phyloP scores from a whole-genome alignment of 2,888 invertebrate species.

The Callyntrura guangdongensis region DNA sequence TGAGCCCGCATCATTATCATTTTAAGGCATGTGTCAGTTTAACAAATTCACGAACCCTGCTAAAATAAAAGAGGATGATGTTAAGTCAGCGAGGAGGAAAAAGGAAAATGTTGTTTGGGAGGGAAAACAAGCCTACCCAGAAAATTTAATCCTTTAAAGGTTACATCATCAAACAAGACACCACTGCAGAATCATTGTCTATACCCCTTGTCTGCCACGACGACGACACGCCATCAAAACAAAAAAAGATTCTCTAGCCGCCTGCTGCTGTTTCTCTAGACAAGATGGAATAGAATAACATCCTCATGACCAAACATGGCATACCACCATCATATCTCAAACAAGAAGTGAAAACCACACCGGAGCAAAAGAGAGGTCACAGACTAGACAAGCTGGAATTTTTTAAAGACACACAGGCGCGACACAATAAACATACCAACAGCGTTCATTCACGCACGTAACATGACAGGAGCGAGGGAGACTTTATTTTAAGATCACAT shows the following conservation, averaged over 20 bases:
- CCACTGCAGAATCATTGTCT: neutral
- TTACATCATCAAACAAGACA: slow-evolving; percentile 60
- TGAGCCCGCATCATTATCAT: neutral
- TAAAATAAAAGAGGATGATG: neutral
- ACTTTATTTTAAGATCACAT: slow-evolving; percentile 1
- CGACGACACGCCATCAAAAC: slow-evolving; percentile 22
- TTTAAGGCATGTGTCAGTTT: neutral
- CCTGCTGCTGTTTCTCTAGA: neutral
- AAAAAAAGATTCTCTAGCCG: neutral
- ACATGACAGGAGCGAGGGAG: slow-evolving; percentile 13
- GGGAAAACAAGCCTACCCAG: neutral
- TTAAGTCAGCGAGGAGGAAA: slow-evolving; percentile 30
- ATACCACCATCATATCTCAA: slow-evolving; percentile 10
- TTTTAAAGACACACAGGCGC: slow-evolving; percentile 5
- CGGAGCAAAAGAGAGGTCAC: neutral
- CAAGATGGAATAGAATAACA: slow-evolving; percentile 3
- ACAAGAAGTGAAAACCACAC: neutral
- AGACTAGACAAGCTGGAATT: slow-evolving; percentile 9
- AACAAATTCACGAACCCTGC: neutral
- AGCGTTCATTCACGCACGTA: slow-evolving; percentile 14
- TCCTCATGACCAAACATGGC: neutral
- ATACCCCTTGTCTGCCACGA: neutral
- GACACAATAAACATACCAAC: slow-evolving; percentile 25
- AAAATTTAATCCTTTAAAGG: slow-evolving; percentile 69
- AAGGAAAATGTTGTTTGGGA: slow-evolving; percentile 24